phyloP scores from a whole-genome alignment of 2,797 vertebrate genomes.

The Gymnothorax reevesii region DNA sequence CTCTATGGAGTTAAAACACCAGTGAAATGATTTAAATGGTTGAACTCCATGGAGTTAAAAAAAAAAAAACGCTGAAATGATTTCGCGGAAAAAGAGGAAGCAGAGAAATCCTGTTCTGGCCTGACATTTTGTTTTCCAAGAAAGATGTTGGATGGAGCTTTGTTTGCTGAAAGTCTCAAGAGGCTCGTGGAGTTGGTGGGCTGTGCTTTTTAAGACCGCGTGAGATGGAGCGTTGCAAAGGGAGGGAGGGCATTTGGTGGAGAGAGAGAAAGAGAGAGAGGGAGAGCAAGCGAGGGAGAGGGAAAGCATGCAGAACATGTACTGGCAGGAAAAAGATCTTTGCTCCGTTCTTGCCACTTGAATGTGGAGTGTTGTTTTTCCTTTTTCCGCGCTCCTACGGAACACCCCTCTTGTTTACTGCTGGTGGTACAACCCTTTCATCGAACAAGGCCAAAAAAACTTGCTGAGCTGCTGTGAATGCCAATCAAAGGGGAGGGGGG shows the following conservation, averaged over 20 bases:
- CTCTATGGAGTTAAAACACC: background rate
- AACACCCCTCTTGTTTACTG: constrained; percentile 52
- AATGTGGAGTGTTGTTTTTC: constrained; percentile 28
- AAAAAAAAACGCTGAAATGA: background rate
- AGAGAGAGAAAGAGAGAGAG: constrained; percentile 42
- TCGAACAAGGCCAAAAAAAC: constrained; percentile 79
- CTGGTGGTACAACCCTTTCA: constrained; percentile 69
- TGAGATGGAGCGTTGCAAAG: constrained; percentile 48
- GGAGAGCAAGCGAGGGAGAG: constrained; percentile 44
- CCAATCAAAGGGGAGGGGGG: constrained; percentile 76
- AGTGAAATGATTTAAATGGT: background rate
- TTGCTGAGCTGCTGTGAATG: constrained; percentile 70
- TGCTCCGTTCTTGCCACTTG: constrained; percentile 11
- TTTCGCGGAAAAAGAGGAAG: constrained; percentile 7
- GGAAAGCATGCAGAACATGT: background rate
- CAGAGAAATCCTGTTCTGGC: constrained; percentile 29
- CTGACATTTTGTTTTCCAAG: constrained; percentile 51
- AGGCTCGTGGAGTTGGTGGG: constrained; percentile 42
- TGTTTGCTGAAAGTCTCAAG: constrained; percentile 50
- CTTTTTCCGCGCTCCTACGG: constrained; percentile 21
- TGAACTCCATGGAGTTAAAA: too few species aligned
- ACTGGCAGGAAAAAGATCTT: constrained; percentile 7
- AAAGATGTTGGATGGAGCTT: constrained; percentile 50
- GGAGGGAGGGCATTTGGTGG: constrained; percentile 39
- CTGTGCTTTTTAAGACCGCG: constrained; percentile 48